Conservation (phyloP, 2,888 invertebrate genomes). For the Lutraria lutraria region DNA sequence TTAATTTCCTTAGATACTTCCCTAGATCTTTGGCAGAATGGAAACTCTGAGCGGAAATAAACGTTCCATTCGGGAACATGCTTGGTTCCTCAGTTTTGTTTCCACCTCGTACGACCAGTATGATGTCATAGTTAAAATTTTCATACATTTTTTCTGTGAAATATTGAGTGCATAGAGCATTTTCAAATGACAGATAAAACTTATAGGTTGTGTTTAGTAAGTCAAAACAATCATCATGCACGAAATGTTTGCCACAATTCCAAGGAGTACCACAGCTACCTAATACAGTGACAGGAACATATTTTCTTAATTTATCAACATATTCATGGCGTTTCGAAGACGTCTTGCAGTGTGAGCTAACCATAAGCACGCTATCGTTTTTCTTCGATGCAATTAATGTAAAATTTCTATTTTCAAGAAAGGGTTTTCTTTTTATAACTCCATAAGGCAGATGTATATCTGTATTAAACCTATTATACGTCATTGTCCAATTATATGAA, state of each 20-base stretch:
- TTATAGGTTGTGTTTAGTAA: slow-evolving; percentile 31
- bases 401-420: background rate
- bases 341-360: background rate
- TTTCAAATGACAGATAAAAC: slow-evolving; percentile 57
- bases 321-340: slow-evolving; percentile 5
- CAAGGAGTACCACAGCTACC: background rate
- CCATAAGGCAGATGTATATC: background rate
- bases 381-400: background rate
- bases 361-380: background rate
- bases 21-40: background rate
- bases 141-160: slow-evolving; percentile 59
- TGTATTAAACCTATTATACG: background rate
- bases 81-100: background rate
- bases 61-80: background rate
- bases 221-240: slow-evolving; percentile 22
- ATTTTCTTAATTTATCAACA: background rate
- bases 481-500: background rate
- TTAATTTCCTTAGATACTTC: background rate
- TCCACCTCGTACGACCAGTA: slow-evolving; percentile 1
- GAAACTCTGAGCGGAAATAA: slow-evolving; percentile 1
- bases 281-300: background rate
- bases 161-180: slow-evolving; percentile 51
- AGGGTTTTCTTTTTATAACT: background rate
- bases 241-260: background rate
- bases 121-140: slow-evolving; percentile 58